These are phyloP conservation scores for Planococcus citri DNA, from an alignment of 1,140 invertebrate genomes.

Conservation along the genomic window DNA sequence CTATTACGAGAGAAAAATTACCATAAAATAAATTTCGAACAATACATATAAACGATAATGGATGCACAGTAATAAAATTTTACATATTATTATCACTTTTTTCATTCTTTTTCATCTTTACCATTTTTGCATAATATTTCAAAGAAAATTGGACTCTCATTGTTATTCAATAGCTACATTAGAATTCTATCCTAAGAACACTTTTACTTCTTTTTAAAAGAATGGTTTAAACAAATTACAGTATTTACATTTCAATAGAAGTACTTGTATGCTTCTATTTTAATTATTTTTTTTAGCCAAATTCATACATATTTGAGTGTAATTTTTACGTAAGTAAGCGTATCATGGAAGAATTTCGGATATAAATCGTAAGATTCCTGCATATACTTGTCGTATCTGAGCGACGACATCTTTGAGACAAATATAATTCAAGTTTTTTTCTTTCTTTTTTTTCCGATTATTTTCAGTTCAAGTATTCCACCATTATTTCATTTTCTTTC, in stretches of 20 bases:
- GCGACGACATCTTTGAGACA: too few relatives aligned
- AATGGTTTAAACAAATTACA: not conserved
- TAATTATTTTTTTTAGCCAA: not conserved
- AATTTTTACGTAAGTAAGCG: not conserved
- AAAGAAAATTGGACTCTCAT: constrained; percentile 2
- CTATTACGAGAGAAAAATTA: not conserved
- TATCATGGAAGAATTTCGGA: not conserved
- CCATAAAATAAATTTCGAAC: not conserved
- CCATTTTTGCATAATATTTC: not conserved
- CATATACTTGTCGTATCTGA: too few relatives aligned
- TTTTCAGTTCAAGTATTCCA: too few relatives aligned
- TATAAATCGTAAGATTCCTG: not conserved
- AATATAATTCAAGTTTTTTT: too few relatives aligned
- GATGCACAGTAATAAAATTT: not conserved
- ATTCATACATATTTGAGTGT: not conserved
- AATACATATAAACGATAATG: not conserved
- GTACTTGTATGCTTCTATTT: not conserved
- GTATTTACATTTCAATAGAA: constrained; percentile 1
- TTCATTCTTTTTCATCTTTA: not conserved
- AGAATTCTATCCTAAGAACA: not conserved
- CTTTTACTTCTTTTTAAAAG: not conserved
- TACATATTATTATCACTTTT: constrained; percentile 8
- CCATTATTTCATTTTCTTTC: too few relatives aligned
- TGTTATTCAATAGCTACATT: constrained; percentile 7
- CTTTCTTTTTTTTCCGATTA: too few relatives aligned